Evolutionary conservation across 92 coral and sea anemone species (phyloP).

Genomic region (Scolanthus callimorphus): DNA sequence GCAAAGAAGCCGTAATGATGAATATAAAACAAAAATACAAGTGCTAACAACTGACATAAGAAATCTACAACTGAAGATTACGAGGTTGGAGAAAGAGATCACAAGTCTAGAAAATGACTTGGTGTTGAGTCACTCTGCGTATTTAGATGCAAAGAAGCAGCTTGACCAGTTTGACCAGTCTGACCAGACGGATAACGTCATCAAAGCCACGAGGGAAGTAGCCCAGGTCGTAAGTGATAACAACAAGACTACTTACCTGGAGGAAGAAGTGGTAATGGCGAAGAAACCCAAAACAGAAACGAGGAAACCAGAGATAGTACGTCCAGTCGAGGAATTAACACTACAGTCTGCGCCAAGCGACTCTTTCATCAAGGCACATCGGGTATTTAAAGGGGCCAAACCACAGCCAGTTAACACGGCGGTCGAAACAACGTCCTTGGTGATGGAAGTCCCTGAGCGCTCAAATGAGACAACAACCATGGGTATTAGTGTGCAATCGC

Average conservation of each 20-base stretch:
- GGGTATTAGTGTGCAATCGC: constrained; percentile 19
- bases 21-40: constrained; percentile 37
- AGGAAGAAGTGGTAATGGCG: background rate
- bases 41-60: constrained; percentile 55
- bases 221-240: background rate
- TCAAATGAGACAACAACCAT: constrained; percentile 62
- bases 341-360: background rate
- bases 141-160: constrained; percentile 59
- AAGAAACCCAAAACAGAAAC: background rate
- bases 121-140: constrained; percentile 70
- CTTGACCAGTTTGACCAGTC: constrained; percentile 14
- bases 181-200: background rate
- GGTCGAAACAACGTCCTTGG: constrained; percentile 54
- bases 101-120: constrained; percentile 54
- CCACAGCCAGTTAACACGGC: background rate
- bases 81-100: constrained; percentile 60
- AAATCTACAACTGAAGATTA: constrained; percentile 42
- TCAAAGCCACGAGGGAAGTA: background rate
- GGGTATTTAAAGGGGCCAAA: constrained; percentile 2
- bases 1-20: constrained; percentile 31
- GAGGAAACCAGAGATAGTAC: background rate
- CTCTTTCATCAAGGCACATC: background rate
- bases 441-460: constrained; percentile 55
- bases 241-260: background rate
- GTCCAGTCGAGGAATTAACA: background rate